Evolutionary conservation across 2,797 vertebrate genomes (phyloP).

Genomic region (Falco berigora): DNA sequence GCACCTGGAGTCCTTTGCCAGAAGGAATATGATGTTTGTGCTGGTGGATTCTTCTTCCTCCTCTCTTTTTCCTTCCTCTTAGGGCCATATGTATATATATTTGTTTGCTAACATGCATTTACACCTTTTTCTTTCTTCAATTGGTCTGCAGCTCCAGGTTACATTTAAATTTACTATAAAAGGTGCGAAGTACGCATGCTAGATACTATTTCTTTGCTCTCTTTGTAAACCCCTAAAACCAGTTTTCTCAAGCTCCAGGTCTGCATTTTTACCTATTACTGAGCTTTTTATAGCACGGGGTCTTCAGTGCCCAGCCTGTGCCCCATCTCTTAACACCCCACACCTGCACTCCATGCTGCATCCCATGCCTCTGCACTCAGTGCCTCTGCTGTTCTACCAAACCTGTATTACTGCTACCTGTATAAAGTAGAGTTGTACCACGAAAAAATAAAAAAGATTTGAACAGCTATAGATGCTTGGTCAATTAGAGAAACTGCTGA

Average conservation of each 20-base stretch:
- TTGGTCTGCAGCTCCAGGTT: neutral
- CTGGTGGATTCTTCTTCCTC: neutral
- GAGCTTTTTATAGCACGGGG: neutral
- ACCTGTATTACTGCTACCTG: neutral
- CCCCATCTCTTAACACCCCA: neutral
- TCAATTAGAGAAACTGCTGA: neutral
- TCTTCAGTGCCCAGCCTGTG: neutral
- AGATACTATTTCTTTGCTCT: neutral
- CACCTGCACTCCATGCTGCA: rapidly evolving
- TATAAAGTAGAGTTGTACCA: neutral
- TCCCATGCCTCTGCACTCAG: neutral
- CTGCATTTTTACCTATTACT: neutral
- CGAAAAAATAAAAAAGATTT: neutral
- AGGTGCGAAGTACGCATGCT: rapidly evolving
- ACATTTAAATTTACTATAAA: neutral
- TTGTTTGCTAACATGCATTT: neutral
- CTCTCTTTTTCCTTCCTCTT: neutral
- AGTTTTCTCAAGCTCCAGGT: neutral
- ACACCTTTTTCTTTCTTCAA: neutral
- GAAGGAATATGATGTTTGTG: neutral
- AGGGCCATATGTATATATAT: neutral
- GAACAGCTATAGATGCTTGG: neutral
- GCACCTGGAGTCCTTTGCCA: neutral
- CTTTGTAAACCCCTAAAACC: neutral
- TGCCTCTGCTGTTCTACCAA: neutral